A percentile compares a stretch with the other conserved stretches of the same genome.
These are phyloP conservation scores for Sialia sialis DNA, from an alignment of 2,113 vertebrate species.

Conservation along the genomic window DNA sequence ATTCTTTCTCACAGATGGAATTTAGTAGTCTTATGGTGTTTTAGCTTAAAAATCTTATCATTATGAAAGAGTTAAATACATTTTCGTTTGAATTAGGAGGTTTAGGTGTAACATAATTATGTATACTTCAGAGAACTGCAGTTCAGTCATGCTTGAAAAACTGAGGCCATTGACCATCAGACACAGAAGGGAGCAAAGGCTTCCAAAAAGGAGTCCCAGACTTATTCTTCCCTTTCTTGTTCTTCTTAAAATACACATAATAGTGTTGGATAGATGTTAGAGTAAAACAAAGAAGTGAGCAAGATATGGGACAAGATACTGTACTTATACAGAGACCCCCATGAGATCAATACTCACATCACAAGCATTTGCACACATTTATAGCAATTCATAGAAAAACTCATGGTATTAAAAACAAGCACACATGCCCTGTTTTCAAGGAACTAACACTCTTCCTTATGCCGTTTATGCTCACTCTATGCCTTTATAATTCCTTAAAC, in stretches of 20 bases:
- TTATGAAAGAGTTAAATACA: neutral
- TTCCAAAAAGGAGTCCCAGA: neutral
- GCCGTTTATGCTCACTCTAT: neutral
- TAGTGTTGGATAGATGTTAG: neutral
- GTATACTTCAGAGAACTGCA: neutral
- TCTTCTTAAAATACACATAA: neutral
- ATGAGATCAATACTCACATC: neutral
- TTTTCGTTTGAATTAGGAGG: neutral
- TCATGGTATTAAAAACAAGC: neutral
- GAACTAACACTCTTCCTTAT: neutral
- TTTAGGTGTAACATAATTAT: neutral
- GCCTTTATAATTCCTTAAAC: neutral
- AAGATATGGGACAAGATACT: neutral
- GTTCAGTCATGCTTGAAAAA: neutral
- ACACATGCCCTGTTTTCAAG: neutral
- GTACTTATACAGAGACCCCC: rapidly evolving
- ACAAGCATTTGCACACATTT: neutral
- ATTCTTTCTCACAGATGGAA: neutral
- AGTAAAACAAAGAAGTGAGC: neutral
- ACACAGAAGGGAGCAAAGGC: neutral
- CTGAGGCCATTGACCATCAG: neutral
- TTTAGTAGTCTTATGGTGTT: neutral
- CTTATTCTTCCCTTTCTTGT: neutral
- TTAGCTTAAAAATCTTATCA: neutral
- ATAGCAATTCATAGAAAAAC: neutral